Percentiles rank a stretch among this genome's conserved stretches.
These are phyloP conservation scores for Dryadula phaetusa DNA, from an alignment of 2,888 invertebrate genomes.

Conservation along the genomic window DNA sequence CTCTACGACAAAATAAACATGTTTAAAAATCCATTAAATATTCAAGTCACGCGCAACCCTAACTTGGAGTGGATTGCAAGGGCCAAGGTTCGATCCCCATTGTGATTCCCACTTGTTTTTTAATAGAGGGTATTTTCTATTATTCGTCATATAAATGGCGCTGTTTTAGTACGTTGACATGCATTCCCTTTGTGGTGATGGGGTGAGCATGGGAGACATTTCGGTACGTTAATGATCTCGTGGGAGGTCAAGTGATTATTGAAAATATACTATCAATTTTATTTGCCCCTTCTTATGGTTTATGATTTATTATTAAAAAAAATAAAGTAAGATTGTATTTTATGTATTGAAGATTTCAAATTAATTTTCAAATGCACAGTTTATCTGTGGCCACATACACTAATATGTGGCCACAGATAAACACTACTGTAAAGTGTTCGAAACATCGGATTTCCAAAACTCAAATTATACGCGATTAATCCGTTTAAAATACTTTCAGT, in stretches of 20 bases:
- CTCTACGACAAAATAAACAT: slow-evolving; percentile 50
- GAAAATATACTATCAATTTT: slow-evolving; percentile 40
- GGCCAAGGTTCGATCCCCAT: slow-evolving; percentile 74
- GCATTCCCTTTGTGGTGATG: slow-evolving; percentile 58
- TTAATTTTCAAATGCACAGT: too few relatives aligned
- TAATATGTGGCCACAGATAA: too few relatives aligned
- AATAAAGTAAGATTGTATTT: neutral
- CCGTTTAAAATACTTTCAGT: too few relatives aligned
- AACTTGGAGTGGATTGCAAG: slow-evolving; percentile 61
- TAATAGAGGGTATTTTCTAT: slow-evolving; percentile 80
- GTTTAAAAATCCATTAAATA: slow-evolving; percentile 54
- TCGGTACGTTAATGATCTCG: slow-evolving; percentile 67
- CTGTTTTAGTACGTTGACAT: slow-evolving; percentile 79
- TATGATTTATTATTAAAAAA: neutral
- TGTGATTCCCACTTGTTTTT: slow-evolving; percentile 81
- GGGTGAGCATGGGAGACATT: slow-evolving; percentile 55
- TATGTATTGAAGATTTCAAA: neutral
- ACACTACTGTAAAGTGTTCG: too few relatives aligned
- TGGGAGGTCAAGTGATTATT: slow-evolving; percentile 62
- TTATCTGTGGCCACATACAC: too few relatives aligned
- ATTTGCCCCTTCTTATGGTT: slow-evolving; percentile 20
- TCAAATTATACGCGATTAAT: too few relatives aligned
- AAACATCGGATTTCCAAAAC: too few relatives aligned
- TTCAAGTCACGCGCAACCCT: slow-evolving; percentile 77
- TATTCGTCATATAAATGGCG: slow-evolving; percentile 70